Evolutionary conservation across 2,113 vertebrate species (phyloP), one percentile per base, ranked within the genome.

Genomic region (Carettochelys insculpta): DNA sequence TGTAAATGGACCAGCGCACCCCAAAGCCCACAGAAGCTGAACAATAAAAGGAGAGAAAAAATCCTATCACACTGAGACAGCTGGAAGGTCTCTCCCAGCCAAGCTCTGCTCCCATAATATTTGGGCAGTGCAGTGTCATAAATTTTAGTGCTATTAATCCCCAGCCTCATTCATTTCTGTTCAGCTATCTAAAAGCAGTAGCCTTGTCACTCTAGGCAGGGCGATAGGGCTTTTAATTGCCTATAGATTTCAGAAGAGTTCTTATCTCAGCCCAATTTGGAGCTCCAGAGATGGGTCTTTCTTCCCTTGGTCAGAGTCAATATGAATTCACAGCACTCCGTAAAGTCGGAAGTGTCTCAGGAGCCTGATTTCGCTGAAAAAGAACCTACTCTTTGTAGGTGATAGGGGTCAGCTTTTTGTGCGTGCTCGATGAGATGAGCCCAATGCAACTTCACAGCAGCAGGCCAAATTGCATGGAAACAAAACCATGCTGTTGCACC

Each of bases 181-280:
- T 97, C 94, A 94, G 87, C 95, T 92, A 77, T 80, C 96, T 95
- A 94, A 97, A 96, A 96, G 97, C 95, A 97, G 95, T 97, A 97
- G 96, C 96, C 96, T 96, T 96, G 97, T 97, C 94, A 88, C 94
- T 90, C 87, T 84, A 88, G 93, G 89, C 87, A 94, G 89, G 93
- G 92, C 95, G 94, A 96, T 89, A 94, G 92, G 94, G 88, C 95
- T 96, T 97, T 97, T 97, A 97, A 97, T 97, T 97, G 94, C 94
- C 91, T 95, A 95, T 90, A 94, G 93, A 96, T 97, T 97, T 92
- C 94, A 92, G 92, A 90, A 95, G 88, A 95, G 94, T 94, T 94
- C 94, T 97, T 97, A 96, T 95, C 95, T 96, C 45, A 65, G 85
- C 90, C 94, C 92, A 96, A 93, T 96, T 96, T 96, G 96, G 92